Base-by-base conservation (phyloP, 2,113 vertebrate genomes). In the Philantomba maxwellii region DNA sequence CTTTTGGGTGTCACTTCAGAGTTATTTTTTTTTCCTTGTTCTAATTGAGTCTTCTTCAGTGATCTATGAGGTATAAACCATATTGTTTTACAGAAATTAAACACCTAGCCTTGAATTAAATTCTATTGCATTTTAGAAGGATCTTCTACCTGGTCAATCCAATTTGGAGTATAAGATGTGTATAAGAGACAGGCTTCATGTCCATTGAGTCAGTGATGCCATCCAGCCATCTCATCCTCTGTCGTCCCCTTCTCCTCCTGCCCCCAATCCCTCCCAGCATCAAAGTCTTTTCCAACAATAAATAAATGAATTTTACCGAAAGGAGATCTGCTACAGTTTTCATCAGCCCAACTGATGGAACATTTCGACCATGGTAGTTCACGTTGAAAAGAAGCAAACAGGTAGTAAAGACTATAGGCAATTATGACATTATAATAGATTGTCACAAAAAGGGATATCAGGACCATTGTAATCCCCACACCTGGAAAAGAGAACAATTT, bases 401-500 rank as follows among this genome's bases (percentile, higher is more conserved):
- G 97, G 97, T 99, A 99, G 98, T 99, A 99, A 92, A 99, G 97
- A 14, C 99, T 99, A 81, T 99, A 99, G 93, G 98, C 98, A 33
- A 99, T 99, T 97, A 99, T 99, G 80, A 99, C 99, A 0, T 99
- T 99, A 94, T 99, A 99, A 98, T 99, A 99, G 91, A 99, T 98
- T 0, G 99, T 92, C 75, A 99, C 99, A 78, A 99, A 98, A 0
- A 99, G 94, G 84, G 99, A 99, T 96, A 99, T 98, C 91, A 99
- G 58, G 78, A 99, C 99, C 99, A 99, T 99, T 0, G 99, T 99
- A 93, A 99, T 49, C 16, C 99, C 99, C 88, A 99, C 99, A 98
- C 99, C 99, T 99, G 97, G 25, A 75, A 98, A 78, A 98, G 12
- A 95, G 10, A 93, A 43, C 14, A 95, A 75, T 82, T 33, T 43